These are phyloP conservation scores for Popillia japonica DNA, from an alignment of 1,140 invertebrate genomes.

Conservation along the genomic window DNA sequence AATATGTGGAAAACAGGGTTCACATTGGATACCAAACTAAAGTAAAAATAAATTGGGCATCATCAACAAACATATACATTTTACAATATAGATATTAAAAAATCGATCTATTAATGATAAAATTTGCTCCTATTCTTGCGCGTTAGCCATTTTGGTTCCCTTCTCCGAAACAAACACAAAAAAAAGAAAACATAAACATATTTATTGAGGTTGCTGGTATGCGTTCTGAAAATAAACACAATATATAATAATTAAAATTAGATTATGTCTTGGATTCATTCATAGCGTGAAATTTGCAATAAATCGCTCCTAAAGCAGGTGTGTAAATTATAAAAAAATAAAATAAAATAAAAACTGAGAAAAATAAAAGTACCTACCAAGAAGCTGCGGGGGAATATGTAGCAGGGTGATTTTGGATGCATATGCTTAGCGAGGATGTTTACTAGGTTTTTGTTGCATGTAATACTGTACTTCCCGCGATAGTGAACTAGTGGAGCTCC, in stretches of 20 bases:
- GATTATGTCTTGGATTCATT: too few species aligned
- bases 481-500: conserved; percentile 70
- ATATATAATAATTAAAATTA: too few species aligned
- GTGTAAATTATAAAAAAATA: background rate
- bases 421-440: conserved; percentile 15
- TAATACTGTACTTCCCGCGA: conserved; percentile 70
- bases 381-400: background rate
- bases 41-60: background rate
- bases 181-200: background rate
- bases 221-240: background rate
- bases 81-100: background rate
- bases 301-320: background rate
- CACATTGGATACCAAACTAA: background rate
- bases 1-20: background rate
- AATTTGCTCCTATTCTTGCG: too few species aligned
- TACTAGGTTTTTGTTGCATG: conserved; percentile 56
- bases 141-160: background rate
- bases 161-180: background rate
- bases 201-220: conserved; percentile 23
- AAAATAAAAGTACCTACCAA: conserved; percentile 18
- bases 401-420: background rate
- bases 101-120: background rate
- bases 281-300: too few species aligned
- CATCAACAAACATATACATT: conserved; percentile 1
- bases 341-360: background rate